Evolutionary conservation across 2,113 vertebrate genomes (phyloP).

Genomic region (Poicephalus gulielmi): DNA sequence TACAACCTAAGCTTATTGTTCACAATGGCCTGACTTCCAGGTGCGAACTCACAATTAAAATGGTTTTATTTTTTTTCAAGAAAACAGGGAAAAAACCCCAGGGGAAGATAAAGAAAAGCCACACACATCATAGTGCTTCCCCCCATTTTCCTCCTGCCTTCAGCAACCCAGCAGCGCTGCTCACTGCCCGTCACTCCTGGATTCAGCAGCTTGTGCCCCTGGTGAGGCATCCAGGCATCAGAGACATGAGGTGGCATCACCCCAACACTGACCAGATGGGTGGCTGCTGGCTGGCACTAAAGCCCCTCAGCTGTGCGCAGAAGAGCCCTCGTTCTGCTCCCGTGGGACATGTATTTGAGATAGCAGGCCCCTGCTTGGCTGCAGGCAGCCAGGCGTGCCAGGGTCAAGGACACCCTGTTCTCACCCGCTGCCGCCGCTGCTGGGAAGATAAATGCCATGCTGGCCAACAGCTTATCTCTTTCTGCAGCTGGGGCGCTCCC

Average conservation of each 20-base stretch:
- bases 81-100: background rate
- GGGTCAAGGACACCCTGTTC: constrained; percentile 35
- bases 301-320: background rate
- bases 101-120: background rate
- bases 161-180: background rate
- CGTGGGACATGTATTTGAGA: background rate
- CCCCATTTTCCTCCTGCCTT: background rate
- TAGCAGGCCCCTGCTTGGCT: background rate
- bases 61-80: background rate
- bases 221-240: background rate
- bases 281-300: background rate
- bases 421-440: background rate
- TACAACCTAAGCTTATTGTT: background rate
- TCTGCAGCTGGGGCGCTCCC: background rate
- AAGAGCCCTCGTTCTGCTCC: background rate
- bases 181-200: background rate
- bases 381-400: background rate
- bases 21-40: background rate
- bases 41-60: constrained; percentile 6
- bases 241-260: background rate
- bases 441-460: fast-evolving
- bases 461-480: background rate
- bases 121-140: background rate
- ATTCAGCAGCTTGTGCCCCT: background rate
- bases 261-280: background rate